Base-by-base conservation (phyloP, 35 echinoderm and acorn worm genomes). In the Amphiura filiformis region DNA sequence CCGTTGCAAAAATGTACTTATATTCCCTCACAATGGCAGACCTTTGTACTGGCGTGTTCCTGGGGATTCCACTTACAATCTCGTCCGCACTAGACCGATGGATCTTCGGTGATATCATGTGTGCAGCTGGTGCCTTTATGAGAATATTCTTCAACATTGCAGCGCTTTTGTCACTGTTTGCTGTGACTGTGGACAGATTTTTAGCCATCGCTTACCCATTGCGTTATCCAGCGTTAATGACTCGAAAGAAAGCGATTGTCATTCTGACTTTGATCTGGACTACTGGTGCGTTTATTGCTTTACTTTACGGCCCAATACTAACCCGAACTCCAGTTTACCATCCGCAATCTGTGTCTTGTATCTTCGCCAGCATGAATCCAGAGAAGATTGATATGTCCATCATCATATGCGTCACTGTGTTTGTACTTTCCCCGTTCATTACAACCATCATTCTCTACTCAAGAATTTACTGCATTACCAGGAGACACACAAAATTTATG, bases 171-270 rank as follows among this genome's bases (percentile, higher is more conserved):
- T 85, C 83, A 13, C 32, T 75, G 0, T 32, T 75, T 36, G 32
- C 23, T 0, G 15, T 85, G 56, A 85, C 83, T 35, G 37, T 37
- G 4, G 83, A 85, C 65, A 56, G 83, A 36, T 85, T 65, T 36
- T 18, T 85, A 32, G 83, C 83, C 26, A 85, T 85, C 28, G 47
- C 56, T 32, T 85, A 85, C 56, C 30, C 83, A 14, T 56, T 85
- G 32, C 83, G 56, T 35, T 85, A 85, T 36, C 83, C 83, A 18
- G 35, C 44, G 56, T 28, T 85, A 35, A 85, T 85, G 83, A 75
- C 83, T 64, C 13, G 32, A 18, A 85, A 36, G 22, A 64, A 18
- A 37, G 44, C 83, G 33, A 70, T 36, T 33, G 34, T 34, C 56
- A 70, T 65, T 13, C 0, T 85, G 15, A 23, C 57, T 32, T 26